phyloP scores from a whole-genome alignment of 2,113 vertebrate species.

The Puffinus mauretanicus region DNA sequence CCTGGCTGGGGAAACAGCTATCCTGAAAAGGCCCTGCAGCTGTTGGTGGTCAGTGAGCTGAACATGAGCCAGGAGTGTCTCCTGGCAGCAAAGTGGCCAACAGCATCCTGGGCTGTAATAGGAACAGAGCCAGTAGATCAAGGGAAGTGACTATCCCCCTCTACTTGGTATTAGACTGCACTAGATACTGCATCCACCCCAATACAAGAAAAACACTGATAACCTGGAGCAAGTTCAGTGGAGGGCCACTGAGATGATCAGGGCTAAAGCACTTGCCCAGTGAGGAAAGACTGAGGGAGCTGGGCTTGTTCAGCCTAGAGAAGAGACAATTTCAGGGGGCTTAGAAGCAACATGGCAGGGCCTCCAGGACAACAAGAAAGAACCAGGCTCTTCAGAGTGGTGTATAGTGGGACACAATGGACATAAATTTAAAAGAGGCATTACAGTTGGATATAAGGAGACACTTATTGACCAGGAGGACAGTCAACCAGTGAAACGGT shows the following conservation, averaged over 20 bases:
- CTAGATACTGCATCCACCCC: neutral
- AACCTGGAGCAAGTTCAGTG: neutral
- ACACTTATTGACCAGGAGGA: neutral
- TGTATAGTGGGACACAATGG: neutral
- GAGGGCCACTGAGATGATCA: neutral
- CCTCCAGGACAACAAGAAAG: neutral
- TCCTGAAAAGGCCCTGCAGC: neutral
- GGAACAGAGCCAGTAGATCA: no score
- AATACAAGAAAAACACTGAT: neutral
- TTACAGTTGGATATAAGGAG: neutral
- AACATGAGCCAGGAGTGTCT: neutral
- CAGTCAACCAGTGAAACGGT: neutral
- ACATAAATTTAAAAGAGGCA: neutral
- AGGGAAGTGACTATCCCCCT: neutral
- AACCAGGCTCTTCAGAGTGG: neutral
- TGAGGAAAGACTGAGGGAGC: neutral
- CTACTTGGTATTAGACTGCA: neutral
- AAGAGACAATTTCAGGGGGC: neutral
- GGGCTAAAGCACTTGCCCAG: neutral
- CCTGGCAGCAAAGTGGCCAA: neutral
- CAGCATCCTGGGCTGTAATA: neutral
- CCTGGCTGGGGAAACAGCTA: neutral
- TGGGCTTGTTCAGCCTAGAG: neutral
- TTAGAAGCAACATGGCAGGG: neutral
- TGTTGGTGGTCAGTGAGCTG: neutral